Evolutionary conservation across 2,113 vertebrate species (phyloP), one percentile per base, ranked within the genome.

Genomic region (Stigmatopora nigra): DNA sequence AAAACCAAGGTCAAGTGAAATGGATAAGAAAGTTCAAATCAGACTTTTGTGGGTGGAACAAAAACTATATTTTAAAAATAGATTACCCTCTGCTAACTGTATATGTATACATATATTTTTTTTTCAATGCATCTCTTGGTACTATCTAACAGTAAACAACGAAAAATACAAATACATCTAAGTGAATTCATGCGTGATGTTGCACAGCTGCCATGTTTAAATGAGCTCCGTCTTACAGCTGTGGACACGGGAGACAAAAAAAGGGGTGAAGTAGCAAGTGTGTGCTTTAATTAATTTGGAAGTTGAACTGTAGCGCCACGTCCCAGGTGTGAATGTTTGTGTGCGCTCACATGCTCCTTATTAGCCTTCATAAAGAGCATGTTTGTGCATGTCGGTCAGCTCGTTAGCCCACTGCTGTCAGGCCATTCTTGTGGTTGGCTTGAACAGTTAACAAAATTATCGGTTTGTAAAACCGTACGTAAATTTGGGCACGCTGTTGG

Each of bases 371-470:
- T 19, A 19, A 61, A 25, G 5, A 31, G 12, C 53, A 56, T 13
- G 15, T 46, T 22, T 31, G 66, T 65, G 63, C n/a, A 17, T 19
- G 41, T 58, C 22, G 9, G 64, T 7, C 19, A 45, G 14, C 57
- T 59, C 17, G 31, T 82, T 78, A 79, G 70, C 73, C 68, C 75
- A 56, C 68, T 73, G 53, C 57, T 65, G 70, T 55, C 45, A 7
- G 58, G 31, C 68, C 63, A 62, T 82, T 84, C 84, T 82, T 88
- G 81, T 64, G 84, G 81, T 79, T 81, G 79, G 64, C 64, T 67
- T 70, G 76, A 58, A 70, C 46, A 77, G 81, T 69, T 77, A 70
- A 72, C 19, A 82, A 75, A 78, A 82, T 88, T 86, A 86, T 82
- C 70, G 67, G 74, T 77, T 60, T 56, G 52, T 73, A 77, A 84